Base-by-base conservation (phyloP, 2,888 invertebrate genomes). In the Aplocera efformata region DNA sequence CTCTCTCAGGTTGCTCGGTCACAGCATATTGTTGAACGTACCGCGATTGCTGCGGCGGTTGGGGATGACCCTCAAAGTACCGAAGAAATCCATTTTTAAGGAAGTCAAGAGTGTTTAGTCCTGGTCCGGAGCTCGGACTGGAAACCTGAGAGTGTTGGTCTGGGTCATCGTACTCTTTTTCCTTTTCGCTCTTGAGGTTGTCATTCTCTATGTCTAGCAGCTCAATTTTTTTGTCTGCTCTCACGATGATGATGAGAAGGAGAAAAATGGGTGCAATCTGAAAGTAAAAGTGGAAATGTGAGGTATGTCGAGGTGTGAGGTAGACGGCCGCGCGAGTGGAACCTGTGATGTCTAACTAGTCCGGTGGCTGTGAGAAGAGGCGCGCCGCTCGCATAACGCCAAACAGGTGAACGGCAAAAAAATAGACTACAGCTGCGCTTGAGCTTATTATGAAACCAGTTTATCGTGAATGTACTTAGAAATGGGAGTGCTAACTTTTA, bases 121-220 rank as follows among this genome's bases (percentile, higher is more conserved):
- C 64, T 4, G 55, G 60, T 1, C 54, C 65, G 0, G 60, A 41
- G 5, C 50, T 60, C 1, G 65, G 46, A 3, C 53, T 59, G 6
- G 48, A 51, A 42, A 24, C 37, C 35, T 72, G 67, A 5, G 68
- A 51, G 8, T 60, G 60, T 1, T 61, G 58, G 23, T 74, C 75
- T 0, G 69, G 45, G 43, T 75, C 74, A 0, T 74, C 76, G 6
- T 57, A 42, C 1, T 79, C 60, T 39, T 72, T 75, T 53, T 82
- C 80, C 50, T 85, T 83, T 70, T 92, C 92, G 54, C 89, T 90
- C 34, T 90, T 89, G 35, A 92, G 71, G 60, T 92, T 93, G 59
- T 94, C 94, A 22, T 90, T 89, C 66, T 94, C 94, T 50, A 94
- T 93, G 72, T 94, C 94, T 68, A 94, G 93, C 31, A 94, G 79